Conservation (phyloP, 1,140 invertebrate genomes). For the Brachionus paranguensis region DNA sequence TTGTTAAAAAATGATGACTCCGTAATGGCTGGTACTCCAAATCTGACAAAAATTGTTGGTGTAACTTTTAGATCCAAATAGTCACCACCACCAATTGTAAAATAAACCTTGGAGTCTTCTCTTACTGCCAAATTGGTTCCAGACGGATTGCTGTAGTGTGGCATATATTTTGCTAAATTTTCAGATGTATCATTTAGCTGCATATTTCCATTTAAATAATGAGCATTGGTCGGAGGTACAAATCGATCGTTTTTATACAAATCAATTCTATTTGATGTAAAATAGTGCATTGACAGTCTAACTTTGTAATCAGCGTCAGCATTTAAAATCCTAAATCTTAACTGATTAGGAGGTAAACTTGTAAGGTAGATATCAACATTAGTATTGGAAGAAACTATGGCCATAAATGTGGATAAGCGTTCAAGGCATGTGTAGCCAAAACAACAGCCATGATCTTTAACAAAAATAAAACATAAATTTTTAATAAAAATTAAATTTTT, state of each 20-base stretch:
- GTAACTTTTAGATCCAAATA: constrained; percentile 21
- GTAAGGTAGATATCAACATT: constrained; percentile 27
- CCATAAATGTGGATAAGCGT: constrained; percentile 50
- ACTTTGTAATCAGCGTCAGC: constrained; percentile 43
- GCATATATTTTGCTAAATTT: neutral
- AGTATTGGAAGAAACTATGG: constrained; percentile 47
- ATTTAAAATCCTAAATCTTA: constrained; percentile 46
- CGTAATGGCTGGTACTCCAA: neutral
- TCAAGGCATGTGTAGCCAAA: constrained; percentile 52
- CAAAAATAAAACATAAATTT: too few relatives aligned
- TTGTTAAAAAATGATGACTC: neutral
- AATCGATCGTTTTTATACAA: constrained; percentile 45
- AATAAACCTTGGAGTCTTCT: neutral
- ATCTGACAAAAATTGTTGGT: neutral
- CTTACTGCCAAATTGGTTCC: neutral
- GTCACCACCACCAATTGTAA: neutral
- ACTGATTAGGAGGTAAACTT: constrained; percentile 43
- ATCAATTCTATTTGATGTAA: constrained; percentile 46
- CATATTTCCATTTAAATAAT: constrained; percentile 39
- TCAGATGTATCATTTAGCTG: neutral
- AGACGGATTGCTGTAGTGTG: neutral
- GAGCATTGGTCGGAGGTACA: constrained; percentile 45
- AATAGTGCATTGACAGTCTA: constrained; percentile 46
- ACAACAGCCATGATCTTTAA: constrained; percentile 52
- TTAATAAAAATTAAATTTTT: too few relatives aligned